Evolutionary conservation across 2,113 vertebrate genomes (phyloP).

Genomic region (Scytalopus superciliaris): DNA sequence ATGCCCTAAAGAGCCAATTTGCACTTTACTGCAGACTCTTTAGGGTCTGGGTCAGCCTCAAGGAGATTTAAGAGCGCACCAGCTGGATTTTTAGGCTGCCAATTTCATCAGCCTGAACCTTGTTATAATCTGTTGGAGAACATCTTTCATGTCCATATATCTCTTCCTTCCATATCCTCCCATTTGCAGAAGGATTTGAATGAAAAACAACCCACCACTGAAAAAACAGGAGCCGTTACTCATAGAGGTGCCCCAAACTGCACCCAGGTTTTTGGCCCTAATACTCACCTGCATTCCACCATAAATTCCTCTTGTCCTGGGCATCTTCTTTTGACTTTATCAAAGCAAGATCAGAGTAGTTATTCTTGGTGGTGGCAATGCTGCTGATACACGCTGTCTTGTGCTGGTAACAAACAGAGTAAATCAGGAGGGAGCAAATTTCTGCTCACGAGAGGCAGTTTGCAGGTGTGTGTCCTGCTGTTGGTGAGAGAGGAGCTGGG

Average conservation of each 20-base stretch:
- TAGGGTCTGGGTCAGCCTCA: conserved; percentile 8
- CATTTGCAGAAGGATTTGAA: background rate
- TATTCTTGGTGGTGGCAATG: background rate
- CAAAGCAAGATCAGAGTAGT: background rate
- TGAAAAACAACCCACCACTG: background rate
- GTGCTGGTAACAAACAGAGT: background rate
- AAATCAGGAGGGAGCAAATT: background rate
- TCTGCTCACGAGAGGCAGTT: background rate
- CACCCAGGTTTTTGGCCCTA: background rate
- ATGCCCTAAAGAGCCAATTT: conserved; percentile 46
- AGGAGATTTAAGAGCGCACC: conserved; percentile 32
- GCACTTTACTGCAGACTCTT: conserved; percentile 2
- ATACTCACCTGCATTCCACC: background rate
- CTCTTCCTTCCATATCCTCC: background rate
- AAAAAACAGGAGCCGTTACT: background rate
- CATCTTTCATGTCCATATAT: background rate
- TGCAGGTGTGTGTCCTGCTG: background rate
- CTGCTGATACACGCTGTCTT: background rate
- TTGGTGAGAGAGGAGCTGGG: background rate
- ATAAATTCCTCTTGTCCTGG: background rate
- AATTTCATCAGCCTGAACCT: conserved; percentile 2
- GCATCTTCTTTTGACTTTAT: background rate
- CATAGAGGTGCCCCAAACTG: background rate
- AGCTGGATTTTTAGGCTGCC: conserved; percentile 15
- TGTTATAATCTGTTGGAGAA: background rate